Evolutionary conservation across 1,140 invertebrate species (phyloP), one percentile per base, ranked within the genome.

Genomic region (Drosophila setifemur): DNA sequence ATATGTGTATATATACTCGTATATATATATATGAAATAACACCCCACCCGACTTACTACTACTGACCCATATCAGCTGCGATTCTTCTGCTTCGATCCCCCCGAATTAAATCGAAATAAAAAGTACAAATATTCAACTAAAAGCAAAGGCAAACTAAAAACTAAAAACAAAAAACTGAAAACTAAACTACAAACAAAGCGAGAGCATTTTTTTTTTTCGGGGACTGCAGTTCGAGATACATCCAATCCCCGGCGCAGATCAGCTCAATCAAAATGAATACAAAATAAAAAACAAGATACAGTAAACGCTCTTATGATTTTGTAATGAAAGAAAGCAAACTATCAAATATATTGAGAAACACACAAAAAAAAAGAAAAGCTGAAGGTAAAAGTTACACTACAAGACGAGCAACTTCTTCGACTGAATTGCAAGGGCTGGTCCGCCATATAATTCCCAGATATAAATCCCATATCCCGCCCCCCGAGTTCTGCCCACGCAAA

Each of bases 51-150:
- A 61, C 9, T 23, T 12, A 57, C 44, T 35, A 37, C 18, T 11
- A 64, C 42, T 37, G 55, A 23, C 55, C 60, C 57, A 64, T 66
- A 49, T 66, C 61, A 66, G 58, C 61, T 79, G 39, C 64, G 37
- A 74, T 40, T 74, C 50, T 66, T 81, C 74, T 72, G 81, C 79
- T 79, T 85, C 60, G 64, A 64, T 70, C 82, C 83, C 82, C 82
- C 76, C 82, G 77, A 88, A 75, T 75, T 67, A 74, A 72, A 67
- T 68, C 73, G 69, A 78, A 88, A 88, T 77, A 88, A 81, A 86
- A 88, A 88, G 86, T 88, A 88, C 86, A 89, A 88, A 88, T 89
- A 85, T 86, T 88, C 76, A 78, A 61, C 63, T 73, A 71, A 77
- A 71, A 28, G 18, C 48, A 69, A 68, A 61, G 3, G 49, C 52